Percentiles rank a stretch among this genome's conserved stretches.
These are phyloP conservation scores for Abrostola tripartita DNA, from an alignment of 2,888 invertebrate genomes.

Conservation along the genomic window DNA sequence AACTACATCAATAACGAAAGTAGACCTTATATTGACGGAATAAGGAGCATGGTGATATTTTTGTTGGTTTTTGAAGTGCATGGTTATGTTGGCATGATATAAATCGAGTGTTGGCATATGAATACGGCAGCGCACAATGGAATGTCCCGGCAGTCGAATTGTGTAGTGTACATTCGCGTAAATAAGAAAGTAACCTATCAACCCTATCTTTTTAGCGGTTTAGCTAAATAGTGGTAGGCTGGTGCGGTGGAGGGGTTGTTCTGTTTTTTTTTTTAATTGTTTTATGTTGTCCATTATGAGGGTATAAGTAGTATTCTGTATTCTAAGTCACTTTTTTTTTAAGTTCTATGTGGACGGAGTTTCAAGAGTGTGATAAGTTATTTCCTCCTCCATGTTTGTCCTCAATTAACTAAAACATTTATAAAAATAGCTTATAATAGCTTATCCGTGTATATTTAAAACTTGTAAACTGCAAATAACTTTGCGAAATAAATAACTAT, in stretches of 20 bases:
- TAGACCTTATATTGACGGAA: not conserved
- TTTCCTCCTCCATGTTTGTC: no score
- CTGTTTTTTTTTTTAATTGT: not conserved
- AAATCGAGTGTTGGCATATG: conserved; percentile 83
- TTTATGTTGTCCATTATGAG: not conserved
- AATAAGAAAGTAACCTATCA: conserved; percentile 79
- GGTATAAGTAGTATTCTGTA: no score
- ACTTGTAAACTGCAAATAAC: not conserved
- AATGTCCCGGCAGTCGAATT: conserved; percentile 65
- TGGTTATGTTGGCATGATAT: conserved; percentile 65
- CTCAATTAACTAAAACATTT: no score
- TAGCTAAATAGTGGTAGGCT: conserved; percentile 62
- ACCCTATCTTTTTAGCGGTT: conserved; percentile 63
- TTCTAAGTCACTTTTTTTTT: no score
- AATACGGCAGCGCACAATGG: conserved; percentile 79
- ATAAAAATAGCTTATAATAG: no score
- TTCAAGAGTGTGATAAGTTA: no score
- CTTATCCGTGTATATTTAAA: not conserved
- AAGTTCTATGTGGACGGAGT: no score
- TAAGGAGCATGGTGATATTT: not conserved
- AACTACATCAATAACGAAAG: not conserved
- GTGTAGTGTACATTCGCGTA: conserved; percentile 52
- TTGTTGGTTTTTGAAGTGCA: not conserved
- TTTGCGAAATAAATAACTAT: not conserved
- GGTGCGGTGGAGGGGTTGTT: conserved; percentile 24